Conservation (phyloP, 2,888 invertebrate genomes). For the Drosophila picticornis region DNA sequence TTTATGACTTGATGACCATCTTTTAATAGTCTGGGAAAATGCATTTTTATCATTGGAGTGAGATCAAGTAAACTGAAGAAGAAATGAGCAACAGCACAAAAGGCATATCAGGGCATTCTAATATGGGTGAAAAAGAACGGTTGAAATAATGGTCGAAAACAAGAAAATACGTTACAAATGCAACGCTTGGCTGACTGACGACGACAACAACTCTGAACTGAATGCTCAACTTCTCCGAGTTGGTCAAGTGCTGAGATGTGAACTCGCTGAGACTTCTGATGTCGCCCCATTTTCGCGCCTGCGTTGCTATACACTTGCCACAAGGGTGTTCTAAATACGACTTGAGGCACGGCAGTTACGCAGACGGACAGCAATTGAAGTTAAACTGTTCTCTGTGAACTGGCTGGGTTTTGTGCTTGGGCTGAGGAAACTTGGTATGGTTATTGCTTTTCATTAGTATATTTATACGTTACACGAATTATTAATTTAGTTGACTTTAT, state of each 20-base stretch:
- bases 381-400: not conserved
- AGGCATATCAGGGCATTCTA: slow-evolving; percentile 33
- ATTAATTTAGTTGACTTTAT: not conserved
- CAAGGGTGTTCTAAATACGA: not conserved
- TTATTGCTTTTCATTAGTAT: not conserved
- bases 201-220: slow-evolving; percentile 15
- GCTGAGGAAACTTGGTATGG: not conserved
- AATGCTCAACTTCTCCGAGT: slow-evolving; percentile 16
- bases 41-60: slow-evolving; percentile 53
- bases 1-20: slow-evolving; percentile 57
- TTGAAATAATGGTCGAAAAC: not conserved
- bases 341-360: not conserved
- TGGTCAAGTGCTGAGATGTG: slow-evolving; percentile 65
- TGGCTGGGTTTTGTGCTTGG: not conserved
- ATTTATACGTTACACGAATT: not conserved
- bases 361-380: not conserved
- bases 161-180: slow-evolving; percentile 74
- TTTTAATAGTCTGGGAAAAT: slow-evolving; percentile 77
- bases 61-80: slow-evolving; percentile 48
- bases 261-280: slow-evolving; percentile 54
- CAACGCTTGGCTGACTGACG: slow-evolving; percentile 67
- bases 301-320: slow-evolving; percentile 32
- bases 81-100: slow-evolving; percentile 20
- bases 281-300: slow-evolving; percentile 67
- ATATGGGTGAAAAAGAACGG: slow-evolving; percentile 16